These are phyloP conservation scores for Agrotis ipsilon DNA, from an alignment of 2,888 invertebrate species.

Conservation along the genomic window DNA sequence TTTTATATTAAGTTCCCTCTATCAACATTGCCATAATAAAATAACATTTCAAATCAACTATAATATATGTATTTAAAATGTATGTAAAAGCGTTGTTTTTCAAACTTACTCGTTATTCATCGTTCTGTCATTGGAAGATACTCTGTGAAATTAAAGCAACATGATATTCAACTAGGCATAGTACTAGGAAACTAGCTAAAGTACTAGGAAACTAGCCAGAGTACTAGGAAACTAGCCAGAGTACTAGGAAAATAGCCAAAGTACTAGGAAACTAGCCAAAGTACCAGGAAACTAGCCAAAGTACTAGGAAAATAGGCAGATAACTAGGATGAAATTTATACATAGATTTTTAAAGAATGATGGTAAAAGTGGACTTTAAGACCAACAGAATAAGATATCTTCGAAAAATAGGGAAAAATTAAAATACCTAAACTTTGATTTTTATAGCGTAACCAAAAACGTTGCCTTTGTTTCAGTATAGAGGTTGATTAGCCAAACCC, in stretches of 20 bases:
- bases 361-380: too few species aligned
- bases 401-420: too few species aligned
- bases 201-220: background rate
- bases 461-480: too few species aligned
- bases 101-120: slow-evolving; percentile 86
- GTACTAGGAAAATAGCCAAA: background rate
- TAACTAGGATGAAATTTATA: background rate
- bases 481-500: too few species aligned
- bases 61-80: slow-evolving; percentile 32
- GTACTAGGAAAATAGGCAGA: background rate
- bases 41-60: slow-evolving; percentile 35
- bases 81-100: slow-evolving; percentile 31
- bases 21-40: slow-evolving; percentile 11
- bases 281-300: background rate
- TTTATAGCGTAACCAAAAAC: too few species aligned
- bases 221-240: background rate
- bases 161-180: slow-evolving; percentile 68
- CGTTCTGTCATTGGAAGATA: slow-evolving; percentile 87
- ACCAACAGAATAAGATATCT: too few species aligned
- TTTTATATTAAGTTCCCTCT: background rate
- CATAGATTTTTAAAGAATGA: background rate
- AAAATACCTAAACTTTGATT: too few species aligned
- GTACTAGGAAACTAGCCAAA: background rate
- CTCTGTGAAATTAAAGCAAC: slow-evolving; percentile 86
- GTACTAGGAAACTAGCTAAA: background rate